A percentile compares a stretch with the other conserved stretches of the same genome.
Evolutionary conservation across 35 echinoderm and acorn worm genomes (phyloP).

Genomic region (Ptychodera flava): DNA sequence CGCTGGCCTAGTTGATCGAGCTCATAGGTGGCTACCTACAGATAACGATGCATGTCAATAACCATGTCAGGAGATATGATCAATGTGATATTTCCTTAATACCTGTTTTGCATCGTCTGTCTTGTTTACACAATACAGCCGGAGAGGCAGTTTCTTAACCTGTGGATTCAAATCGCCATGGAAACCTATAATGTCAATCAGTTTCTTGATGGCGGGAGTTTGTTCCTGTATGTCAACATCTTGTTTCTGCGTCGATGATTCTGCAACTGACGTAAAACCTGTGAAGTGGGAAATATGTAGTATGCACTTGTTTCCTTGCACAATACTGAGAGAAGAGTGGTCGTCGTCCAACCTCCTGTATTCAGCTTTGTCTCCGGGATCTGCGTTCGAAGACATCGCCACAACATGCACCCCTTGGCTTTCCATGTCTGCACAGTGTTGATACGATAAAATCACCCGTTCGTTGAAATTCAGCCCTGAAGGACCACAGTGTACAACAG

Average conservation of each 20-base stretch:
- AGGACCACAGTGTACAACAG: conserved; percentile 3
- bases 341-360: not conserved
- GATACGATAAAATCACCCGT: conserved; percentile 9
- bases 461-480: conserved; percentile 11
- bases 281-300: not conserved
- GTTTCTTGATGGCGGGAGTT: not conserved
- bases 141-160: not conserved
- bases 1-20: no score
- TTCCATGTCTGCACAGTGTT: conserved; percentile 12
- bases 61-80: no score
- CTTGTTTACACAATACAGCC: conserved; percentile 12
- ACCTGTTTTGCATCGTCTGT: conserved; percentile 11
- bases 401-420: not conserved
- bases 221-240: not conserved
- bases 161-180: not conserved
- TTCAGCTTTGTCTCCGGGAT: not conserved
- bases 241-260: not conserved
- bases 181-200: conserved; percentile 2
- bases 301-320: conserved; percentile 6
- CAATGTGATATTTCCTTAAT: no score
- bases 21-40: no score
- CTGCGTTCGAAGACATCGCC: not conserved
- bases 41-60: no score
- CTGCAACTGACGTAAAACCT: conserved; percentile 2
- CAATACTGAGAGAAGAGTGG: not conserved